Evolutionary conservation across 2,113 vertebrate genomes (phyloP), one percentile per base, ranked within the genome.

Genomic region (Lophius piscatorius): DNA sequence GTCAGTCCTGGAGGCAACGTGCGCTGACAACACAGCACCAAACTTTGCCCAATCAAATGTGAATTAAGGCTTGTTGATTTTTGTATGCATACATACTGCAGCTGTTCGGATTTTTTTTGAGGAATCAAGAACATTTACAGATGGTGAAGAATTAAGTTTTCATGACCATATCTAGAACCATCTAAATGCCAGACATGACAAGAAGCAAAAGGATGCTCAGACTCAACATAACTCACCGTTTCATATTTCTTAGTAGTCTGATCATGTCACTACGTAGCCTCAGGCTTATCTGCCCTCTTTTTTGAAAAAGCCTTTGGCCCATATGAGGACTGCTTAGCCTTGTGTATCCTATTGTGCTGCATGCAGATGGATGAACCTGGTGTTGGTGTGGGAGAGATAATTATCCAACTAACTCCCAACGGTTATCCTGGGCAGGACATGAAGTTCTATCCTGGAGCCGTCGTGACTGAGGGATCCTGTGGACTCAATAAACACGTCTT

Each of bases 261-360:
- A 71, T 23, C 59, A 63, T 44, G 29, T 68, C 67, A 66, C 66
- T 11, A 45, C 1, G 1, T 75, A 58, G 74, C 70, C 60, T 59
- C 51, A 14, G 58, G 52, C 67, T 66, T 65, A 66, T 61, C 67
- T 57, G 47, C 62, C 12, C 16, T 52, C 56, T 50, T 69, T 70
- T 47, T 54, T 75, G 69, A 79, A 78, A 81, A 62, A 57, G 63
- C 59, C 68, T 76, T 72, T 41, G 24, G 51, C 38, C 14, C 46
- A 75, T 58, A 78, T 76, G 57, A 72, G 63, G 63, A 74, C 41
- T 12, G 57, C 34, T 36, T 42, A 65, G 57, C 34, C 45, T 46
- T 68, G 26, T 54, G 73, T 47, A 80, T 80, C 79, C 70, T 74
- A 49, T 79, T 83, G 70, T 46, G 33, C 66, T 39, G 26, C 31